Conservation (phyloP, 2,888 invertebrate species). For the Agrotis puta region DNA sequence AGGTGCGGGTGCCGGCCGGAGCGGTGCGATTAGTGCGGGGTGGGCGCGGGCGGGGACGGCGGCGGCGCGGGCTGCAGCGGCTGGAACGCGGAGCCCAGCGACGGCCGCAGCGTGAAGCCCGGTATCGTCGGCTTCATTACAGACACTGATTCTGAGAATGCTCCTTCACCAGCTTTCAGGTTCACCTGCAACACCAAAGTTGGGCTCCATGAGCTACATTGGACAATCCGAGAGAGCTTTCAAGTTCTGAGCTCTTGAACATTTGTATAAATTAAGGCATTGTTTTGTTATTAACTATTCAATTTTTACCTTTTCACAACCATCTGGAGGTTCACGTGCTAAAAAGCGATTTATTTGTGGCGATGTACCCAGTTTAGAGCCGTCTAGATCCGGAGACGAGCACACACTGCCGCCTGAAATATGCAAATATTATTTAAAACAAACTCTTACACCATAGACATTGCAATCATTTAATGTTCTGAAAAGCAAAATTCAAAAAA, state of each 20-base stretch:
- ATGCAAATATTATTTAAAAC: slow-evolving; percentile 35
- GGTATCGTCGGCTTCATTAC: slow-evolving; percentile 92
- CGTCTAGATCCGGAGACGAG: slow-evolving; percentile 94
- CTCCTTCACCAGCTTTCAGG: slow-evolving; percentile 91
- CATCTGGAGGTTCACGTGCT: slow-evolving; percentile 97
- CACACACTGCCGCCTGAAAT: slow-evolving; percentile 93
- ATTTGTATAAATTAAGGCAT: neutral
- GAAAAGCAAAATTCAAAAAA: slow-evolving; percentile 47
- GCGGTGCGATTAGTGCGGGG: slow-evolving; percentile 62
- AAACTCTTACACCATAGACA: neutral
- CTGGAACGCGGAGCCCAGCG: slow-evolving; percentile 95
- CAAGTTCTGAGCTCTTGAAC: neutral
- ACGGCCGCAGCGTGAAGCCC: slow-evolving; percentile 95
- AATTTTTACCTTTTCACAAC: slow-evolving; percentile 94
- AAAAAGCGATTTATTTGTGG: slow-evolving; percentile 96
- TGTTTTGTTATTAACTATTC: slow-evolving; percentile 2
- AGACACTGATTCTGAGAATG: slow-evolving; percentile 80
- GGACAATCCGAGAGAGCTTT: neutral
- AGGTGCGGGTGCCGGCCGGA: slow-evolving; percentile 9
- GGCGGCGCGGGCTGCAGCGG: slow-evolving; percentile 89
- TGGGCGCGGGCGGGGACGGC: slow-evolving; percentile 57
- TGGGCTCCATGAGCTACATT: neutral
- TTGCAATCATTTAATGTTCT: slow-evolving; percentile 27
- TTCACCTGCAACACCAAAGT: slow-evolving; percentile 85
- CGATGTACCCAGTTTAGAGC: slow-evolving; percentile 94